A percentile compares a stretch with the other conserved stretches of the same genome.
Evolutionary conservation across 2,113 vertebrate genomes (phyloP).

Genomic region (Nycticorax nycticorax): DNA sequence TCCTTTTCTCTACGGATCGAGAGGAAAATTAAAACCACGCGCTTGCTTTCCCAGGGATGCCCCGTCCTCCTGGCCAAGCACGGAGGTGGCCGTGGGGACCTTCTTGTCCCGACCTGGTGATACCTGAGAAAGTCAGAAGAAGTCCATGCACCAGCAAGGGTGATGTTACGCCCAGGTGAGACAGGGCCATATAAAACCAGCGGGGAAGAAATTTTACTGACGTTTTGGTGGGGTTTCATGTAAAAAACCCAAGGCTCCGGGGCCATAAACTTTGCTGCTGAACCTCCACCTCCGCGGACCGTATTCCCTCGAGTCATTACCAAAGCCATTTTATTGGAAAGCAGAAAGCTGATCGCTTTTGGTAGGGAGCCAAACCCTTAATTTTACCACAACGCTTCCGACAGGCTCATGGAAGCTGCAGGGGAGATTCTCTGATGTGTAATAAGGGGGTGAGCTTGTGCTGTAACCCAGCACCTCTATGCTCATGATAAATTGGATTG

Average conservation of each 20-base stretch:
- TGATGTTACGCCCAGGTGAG: background rate
- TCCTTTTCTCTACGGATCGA: slow-evolving; percentile 52
- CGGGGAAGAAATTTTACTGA: accelerated
- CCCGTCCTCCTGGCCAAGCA: background rate
- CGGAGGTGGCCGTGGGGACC: background rate
- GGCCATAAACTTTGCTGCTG: background rate
- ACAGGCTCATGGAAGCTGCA: background rate
- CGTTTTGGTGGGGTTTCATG: background rate
- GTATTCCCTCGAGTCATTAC: background rate
- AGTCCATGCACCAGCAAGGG: background rate
- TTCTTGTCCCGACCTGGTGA: background rate
- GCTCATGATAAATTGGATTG: no score
- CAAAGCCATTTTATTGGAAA: background rate
- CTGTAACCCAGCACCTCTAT: background rate
- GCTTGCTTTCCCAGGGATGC: background rate
- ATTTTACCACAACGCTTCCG: background rate
- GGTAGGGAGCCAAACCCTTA: background rate
- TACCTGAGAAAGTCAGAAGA: background rate
- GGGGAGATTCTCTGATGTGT: background rate
- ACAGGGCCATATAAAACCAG: background rate
- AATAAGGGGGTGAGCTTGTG: background rate
- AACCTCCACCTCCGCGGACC: accelerated
- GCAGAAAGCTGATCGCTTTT: background rate
- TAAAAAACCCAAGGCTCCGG: background rate
- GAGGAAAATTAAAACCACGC: slow-evolving; percentile 80